Conservation (phyloP, 2,888 invertebrate genomes). For the Eumacrocentrus americanus region DNA sequence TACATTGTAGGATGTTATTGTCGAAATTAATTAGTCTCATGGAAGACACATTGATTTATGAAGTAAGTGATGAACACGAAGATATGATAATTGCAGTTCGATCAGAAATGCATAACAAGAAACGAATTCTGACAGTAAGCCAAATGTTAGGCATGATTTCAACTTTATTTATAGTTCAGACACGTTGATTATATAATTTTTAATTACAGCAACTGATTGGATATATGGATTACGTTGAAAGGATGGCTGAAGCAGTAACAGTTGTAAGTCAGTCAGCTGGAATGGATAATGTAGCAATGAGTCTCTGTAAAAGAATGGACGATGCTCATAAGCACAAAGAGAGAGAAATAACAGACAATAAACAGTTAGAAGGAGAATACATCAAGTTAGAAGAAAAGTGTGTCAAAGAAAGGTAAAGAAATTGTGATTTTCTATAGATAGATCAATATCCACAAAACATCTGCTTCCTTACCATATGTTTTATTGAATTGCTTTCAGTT, state of each 20-base stretch:
- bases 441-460: background rate
- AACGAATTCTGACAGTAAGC: constrained; percentile 48
- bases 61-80: constrained; percentile 49
- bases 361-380: constrained; percentile 49
- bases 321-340: constrained; percentile 50
- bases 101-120: constrained; percentile 48
- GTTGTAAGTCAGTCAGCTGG: constrained; percentile 53
- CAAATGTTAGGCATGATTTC: background rate
- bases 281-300: constrained; percentile 54
- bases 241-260: constrained; percentile 53
- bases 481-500: constrained; percentile 8
- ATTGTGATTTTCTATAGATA: too few species aligned
- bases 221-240: constrained; percentile 54
- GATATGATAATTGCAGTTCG: constrained; percentile 50
- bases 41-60: constrained; percentile 46
- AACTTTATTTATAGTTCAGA: constrained; percentile 12
- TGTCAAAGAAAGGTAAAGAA: constrained; percentile 42
- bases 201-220: constrained; percentile 47
- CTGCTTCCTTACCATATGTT: background rate
- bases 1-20: constrained; percentile 44
- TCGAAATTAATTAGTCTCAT: constrained; percentile 47
- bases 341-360: constrained; percentile 42
- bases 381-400: constrained; percentile 46
- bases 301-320: constrained; percentile 52
- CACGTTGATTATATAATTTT: constrained; percentile 13